Evolutionary conservation across 2,888 invertebrate genomes (phyloP), one percentile per base, ranked within the genome.

Genomic region (Apoda limacodes): DNA sequence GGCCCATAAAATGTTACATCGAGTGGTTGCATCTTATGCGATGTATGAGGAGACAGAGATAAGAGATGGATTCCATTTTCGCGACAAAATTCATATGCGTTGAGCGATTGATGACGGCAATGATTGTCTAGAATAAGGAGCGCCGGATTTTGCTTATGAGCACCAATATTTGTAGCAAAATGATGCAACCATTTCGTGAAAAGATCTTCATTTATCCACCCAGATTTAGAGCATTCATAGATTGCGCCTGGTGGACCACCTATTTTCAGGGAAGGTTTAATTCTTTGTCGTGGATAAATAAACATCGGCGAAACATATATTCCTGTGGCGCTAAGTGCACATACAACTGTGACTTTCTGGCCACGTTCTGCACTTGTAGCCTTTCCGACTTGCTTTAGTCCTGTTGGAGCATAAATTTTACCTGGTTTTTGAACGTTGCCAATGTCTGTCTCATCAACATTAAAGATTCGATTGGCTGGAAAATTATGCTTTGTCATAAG

Each of bases 221-320:
- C 31, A 10, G 27, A 32, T n/a, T n/a, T n/a, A n/a, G n/a, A n/a
- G n/a, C n/a, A n/a, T n/a, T n/a, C n/a, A n/a, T n/a, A n/a, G 11
- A 26, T 12, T 14, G 58, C 46, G 25, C 46, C 52, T 22, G 37
- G 24, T 14, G 57, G 57, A 11, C 60, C 59, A 41, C 47, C 52
- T 33, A 47, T 44, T 33, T 50, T 43, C 14, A 62, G 34, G 7
- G 34, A 35, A 24, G 49, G 43, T 9, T 48, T 43, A 50, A 58
- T 49, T 37, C 56, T 47, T 35, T 60, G 50, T 14, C 62, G 32
- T 3, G 59, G 59, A 35, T 55, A 66, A 22, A 70, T 60, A 37
- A 64, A 60, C 58, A 67, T 57, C n/a, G 62, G 64, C 5, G 62
- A 60, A 27, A 67, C 42, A 39, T 45, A 60, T n/a, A 17, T 22